Evolutionary conservation across 2,113 vertebrate species (phyloP).

Genomic region (Cathartes aura): DNA sequence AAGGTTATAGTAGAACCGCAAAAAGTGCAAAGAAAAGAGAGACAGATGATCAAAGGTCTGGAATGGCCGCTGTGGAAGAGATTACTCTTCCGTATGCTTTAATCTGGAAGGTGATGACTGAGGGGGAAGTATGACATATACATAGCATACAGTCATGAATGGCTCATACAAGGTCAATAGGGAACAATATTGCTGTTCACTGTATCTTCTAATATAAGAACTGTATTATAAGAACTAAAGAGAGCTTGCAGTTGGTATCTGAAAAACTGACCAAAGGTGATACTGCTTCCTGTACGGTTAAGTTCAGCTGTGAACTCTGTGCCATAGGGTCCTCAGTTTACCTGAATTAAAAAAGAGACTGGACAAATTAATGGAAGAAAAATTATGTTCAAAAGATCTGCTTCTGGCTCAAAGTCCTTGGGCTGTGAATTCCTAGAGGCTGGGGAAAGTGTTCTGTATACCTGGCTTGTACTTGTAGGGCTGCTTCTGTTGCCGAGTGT

Average conservation of each 20-base stretch:
- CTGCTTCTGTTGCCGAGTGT: fast-evolving
- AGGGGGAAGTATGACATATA: neutral
- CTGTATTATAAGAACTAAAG: neutral
- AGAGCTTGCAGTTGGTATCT: neutral
- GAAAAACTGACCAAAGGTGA: neutral
- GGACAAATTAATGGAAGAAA: neutral
- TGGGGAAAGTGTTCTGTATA: neutral
- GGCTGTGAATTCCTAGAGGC: neutral
- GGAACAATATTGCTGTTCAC: neutral
- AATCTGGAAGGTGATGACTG: neutral
- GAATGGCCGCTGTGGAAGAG: neutral
- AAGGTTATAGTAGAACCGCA: neutral
- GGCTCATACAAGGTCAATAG: neutral
- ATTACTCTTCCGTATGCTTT: neutral
- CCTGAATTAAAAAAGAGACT: neutral
- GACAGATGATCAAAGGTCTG: neutral
- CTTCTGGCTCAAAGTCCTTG: neutral
- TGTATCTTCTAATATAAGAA: neutral
- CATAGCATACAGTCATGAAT: neutral
- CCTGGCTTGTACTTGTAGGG: neutral
- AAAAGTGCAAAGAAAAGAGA: neutral
- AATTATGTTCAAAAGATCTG: neutral
- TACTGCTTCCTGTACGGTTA: neutral
- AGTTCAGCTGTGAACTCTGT: neutral
- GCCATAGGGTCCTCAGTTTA: neutral